Conservation (phyloP, 53 echinoderm and acorn worm genomes). For the Pentamera pediparva region DNA sequence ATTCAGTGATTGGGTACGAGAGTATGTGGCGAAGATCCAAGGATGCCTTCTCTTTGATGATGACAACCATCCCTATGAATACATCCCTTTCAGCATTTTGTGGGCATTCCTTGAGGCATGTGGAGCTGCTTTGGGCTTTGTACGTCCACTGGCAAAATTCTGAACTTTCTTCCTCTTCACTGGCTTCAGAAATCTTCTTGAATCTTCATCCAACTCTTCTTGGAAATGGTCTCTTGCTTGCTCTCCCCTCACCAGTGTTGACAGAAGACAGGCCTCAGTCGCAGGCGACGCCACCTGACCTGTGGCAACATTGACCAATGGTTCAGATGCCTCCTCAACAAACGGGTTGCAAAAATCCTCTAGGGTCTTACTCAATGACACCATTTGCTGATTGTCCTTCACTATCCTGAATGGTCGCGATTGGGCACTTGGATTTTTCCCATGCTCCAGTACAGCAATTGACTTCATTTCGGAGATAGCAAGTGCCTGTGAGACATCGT, state of each 20-base stretch:
- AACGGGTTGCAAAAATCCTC: slow-evolving; percentile 53
- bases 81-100: slow-evolving; percentile 27
- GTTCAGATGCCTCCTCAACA: background rate
- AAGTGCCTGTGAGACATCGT: slow-evolving; percentile 48
- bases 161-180: slow-evolving; percentile 26
- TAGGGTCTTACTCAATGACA: background rate
- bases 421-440: slow-evolving; percentile 20
- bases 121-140: background rate
- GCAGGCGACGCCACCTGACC: slow-evolving; percentile 28
- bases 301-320: slow-evolving; percentile 35
- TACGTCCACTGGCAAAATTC: slow-evolving; percentile 37
- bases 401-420: slow-evolving; percentile 23
- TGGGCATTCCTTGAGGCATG: background rate
- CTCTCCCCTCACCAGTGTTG: slow-evolving; percentile 32
- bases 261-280: background rate
- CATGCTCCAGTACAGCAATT: slow-evolving; percentile 29
- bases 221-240: slow-evolving; percentile 16
- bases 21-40: slow-evolving; percentile 31
- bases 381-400: slow-evolving; percentile 31
- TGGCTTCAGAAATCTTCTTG: slow-evolving; percentile 36
- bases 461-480: slow-evolving; percentile 36
- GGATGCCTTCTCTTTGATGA: slow-evolving; percentile 22
- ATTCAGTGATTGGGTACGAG: slow-evolving; percentile 31
- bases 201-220: slow-evolving; percentile 34
- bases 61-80: slow-evolving; percentile 31